These are phyloP conservation scores for Anas bahamensis DNA, from an alignment of 2,797 vertebrate genomes.

Conservation along the genomic window DNA sequence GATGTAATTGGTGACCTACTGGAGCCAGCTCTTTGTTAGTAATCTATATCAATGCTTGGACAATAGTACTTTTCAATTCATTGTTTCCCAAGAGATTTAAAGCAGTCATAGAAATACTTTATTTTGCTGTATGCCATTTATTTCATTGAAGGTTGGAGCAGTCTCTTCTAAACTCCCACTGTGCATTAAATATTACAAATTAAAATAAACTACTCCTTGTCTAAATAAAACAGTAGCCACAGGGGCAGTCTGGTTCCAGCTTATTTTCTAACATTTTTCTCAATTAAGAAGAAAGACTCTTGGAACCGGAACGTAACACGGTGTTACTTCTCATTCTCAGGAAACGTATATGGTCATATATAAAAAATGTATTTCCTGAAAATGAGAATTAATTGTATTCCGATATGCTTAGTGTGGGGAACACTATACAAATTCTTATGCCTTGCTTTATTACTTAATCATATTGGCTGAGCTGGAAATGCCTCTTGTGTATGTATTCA, in stretches of 20 bases:
- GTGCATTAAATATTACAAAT: slow-evolving; percentile 67
- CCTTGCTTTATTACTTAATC: slow-evolving; percentile 43
- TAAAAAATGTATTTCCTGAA: neutral
- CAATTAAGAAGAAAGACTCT: slow-evolving; percentile 29
- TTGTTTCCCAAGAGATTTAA: slow-evolving; percentile 66
- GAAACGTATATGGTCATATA: neutral
- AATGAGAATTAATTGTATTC: slow-evolving; percentile 54
- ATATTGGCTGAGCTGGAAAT: slow-evolving; percentile 11
- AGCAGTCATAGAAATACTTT: slow-evolving; percentile 64
- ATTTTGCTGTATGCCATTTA: neutral
- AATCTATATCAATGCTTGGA: slow-evolving; percentile 43
- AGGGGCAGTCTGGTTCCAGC: neutral
- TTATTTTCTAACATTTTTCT: slow-evolving; percentile 60
- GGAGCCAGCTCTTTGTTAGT: slow-evolving; percentile 47
- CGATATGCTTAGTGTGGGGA: neutral
- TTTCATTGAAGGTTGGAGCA: slow-evolving; percentile 39
- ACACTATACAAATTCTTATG: neutral
- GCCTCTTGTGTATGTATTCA: slow-evolving; percentile 11
- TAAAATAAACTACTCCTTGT: slow-evolving; percentile 49
- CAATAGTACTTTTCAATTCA: slow-evolving; percentile 41
- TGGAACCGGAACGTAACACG: neutral
- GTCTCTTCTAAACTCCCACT: slow-evolving; percentile 32
- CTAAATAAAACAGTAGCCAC: slow-evolving; percentile 46
- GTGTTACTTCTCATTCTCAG: neutral
- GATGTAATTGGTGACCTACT: slow-evolving; percentile 60